Base-by-base conservation (phyloP, 2,797 vertebrate genomes). In the Phalloptychus januarius region DNA sequence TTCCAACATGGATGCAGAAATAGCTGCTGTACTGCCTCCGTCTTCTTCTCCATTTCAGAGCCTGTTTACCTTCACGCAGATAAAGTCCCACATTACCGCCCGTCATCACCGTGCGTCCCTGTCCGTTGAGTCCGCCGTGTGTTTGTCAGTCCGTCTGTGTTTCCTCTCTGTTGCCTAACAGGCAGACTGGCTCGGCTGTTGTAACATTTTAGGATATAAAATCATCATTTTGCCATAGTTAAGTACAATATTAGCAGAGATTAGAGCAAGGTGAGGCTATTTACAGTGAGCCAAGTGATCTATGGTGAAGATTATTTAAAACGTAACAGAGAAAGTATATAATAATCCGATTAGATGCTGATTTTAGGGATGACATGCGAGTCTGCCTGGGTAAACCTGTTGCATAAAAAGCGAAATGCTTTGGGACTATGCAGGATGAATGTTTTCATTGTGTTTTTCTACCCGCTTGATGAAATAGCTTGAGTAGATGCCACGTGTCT, bases 341-440 rank as follows among this genome's bases (percentile, higher is more conserved):
- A 56, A 85, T 84, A 69, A 80, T 78, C 70, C 48, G 46, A 4
- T 75, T 91, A 86, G 76, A 72, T 61, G 7, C 56, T 85, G 69
- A 67, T 63, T 81, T 79, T 83, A 83, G 75, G 65, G 58, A 79
- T 72, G 45, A 79, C 69, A 74, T 42, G 23, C 76, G 78, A 78
- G 82, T 87, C 86, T 90, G 83, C 70, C 63, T 67, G 10, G 85
- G 83, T 84, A 80, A 74, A 83, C 78, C 65, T 87, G 72, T 83
- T 86, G 81, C 87, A 92, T 88, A 86, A 61, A 88, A 86, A 87
- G 84, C 86, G 88, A 78, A 86, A 42, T 80, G 85, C 85, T 92
- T 91, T 85, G 83, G 65, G 86, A 90, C 92, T 93, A 93, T 94
- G 93, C 92, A 94, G 88, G 85, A 82, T 87, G 79, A 93, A 86